Evolutionary conservation across 2,888 invertebrate genomes (phyloP), one percentile per base, ranked within the genome.

Genomic region (Athalia rosae): DNA sequence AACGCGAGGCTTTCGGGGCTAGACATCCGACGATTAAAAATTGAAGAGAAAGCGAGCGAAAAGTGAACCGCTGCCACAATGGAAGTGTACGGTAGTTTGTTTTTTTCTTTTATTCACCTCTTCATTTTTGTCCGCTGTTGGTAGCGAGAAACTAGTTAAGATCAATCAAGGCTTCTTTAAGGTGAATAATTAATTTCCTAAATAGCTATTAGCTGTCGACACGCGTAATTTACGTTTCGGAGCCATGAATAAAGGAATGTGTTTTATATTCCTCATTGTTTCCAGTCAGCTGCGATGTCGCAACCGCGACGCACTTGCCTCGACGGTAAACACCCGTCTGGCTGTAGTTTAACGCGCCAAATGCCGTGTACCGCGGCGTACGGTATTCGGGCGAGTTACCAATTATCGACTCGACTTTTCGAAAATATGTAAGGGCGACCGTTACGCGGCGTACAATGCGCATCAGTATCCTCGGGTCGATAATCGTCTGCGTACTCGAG

Each of bases 141-240:
- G 58, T 74, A 61, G 74, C 62, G 47, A 74, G 74, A 74, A 61
- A 74, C 61, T 74, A 74, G 77, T 77, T 71, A 61, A 77, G 53
- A 77, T 73, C 77, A 71, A 77, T 77, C 77, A 62, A 73, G 71
- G 62, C 73, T 69, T 69, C 77, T 62, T 62, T 62, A 48, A 73
- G 69, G 69, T 28, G 76, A 77, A 80, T 79, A 77, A 80, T 80
- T 79, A 80, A 80, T 80, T 80, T 80, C 76, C 80, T 80, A 79
- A 80, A 80, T 76, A 80, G 80, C 79, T 79, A 80, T 79, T 78
- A 79, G 77, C 78, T 74, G 76, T 77, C 79, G 77, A 79, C 79
- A 76, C 76, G 76, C 77, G 77, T 80, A 79, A 79, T 79, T 79
- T 80, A 80, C 79, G 77, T 79, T 76, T 64, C 76, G 77, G 66